Evolutionary conservation across 2,888 invertebrate genomes (phyloP).

Genomic region (Drosophila imparisetae): DNA sequence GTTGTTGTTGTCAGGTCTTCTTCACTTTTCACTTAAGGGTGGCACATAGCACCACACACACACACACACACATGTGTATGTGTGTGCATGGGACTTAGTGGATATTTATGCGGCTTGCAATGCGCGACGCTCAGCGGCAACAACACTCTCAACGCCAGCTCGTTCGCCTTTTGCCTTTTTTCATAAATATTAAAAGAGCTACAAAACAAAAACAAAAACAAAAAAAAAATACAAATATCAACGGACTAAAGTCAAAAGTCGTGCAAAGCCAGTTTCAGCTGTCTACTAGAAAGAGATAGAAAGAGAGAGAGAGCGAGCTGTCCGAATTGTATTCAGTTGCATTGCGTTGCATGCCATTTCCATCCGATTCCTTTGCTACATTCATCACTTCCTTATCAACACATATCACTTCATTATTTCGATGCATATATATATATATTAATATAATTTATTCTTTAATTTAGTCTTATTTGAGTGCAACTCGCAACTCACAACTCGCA

Average conservation of each 20-base stretch:
- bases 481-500: not conserved
- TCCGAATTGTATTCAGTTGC: slow-evolving; percentile 26
- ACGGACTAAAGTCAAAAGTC: slow-evolving; percentile 69
- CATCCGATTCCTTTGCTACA: not conserved
- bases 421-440: not conserved
- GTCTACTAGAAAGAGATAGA: not conserved
- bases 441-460: slow-evolving; percentile 1
- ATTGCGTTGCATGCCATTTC: slow-evolving; percentile 25
- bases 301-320: not conserved
- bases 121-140: slow-evolving; percentile 54
- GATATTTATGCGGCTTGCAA: slow-evolving; percentile 76
- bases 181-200: slow-evolving; percentile 79
- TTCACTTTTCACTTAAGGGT: slow-evolving; percentile 71
- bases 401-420: not conserved
- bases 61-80: slow-evolving; percentile 14
- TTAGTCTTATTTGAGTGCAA: not conserved
- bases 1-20: slow-evolving; percentile 42
- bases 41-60: slow-evolving; percentile 50
- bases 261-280: slow-evolving; percentile 33
- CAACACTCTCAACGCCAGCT: slow-evolving; percentile 23
- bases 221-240: slow-evolving; percentile 36
- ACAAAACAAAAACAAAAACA: not conserved
- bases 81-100: slow-evolving; percentile 65
- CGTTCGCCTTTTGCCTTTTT: slow-evolving; percentile 52
- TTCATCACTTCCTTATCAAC: not conserved